Evolutionary conservation across 2,113 vertebrate genomes (phyloP).

Genomic region (Cebus imitator): DNA sequence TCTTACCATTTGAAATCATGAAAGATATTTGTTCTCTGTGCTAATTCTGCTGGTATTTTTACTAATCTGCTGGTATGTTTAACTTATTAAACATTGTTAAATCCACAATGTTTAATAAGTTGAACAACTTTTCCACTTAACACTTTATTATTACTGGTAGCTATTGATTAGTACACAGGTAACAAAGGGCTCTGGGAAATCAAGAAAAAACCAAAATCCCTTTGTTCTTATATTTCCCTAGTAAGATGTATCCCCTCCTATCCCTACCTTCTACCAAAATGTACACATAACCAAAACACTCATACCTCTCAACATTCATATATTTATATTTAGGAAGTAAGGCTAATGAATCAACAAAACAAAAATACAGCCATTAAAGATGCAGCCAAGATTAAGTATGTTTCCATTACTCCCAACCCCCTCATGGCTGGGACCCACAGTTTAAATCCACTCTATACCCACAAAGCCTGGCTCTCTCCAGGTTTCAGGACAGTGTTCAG

Average conservation of each 20-base stretch:
- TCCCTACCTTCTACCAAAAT: not conserved
- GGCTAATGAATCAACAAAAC: constrained; percentile 31
- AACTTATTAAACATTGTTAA: not conserved
- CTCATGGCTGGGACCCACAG: not conserved
- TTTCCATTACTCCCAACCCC: not conserved
- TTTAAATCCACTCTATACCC: not conserved
- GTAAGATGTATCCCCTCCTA: not conserved
- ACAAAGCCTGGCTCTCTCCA: not conserved
- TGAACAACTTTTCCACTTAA: constrained; percentile 19
- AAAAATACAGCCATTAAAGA: not conserved
- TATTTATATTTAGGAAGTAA: constrained; percentile 36
- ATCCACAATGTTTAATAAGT: not conserved
- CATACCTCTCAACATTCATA: not conserved
- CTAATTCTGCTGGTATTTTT: constrained; percentile 31
- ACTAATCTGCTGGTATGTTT: not conserved
- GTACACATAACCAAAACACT: not conserved
- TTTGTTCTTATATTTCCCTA: not conserved
- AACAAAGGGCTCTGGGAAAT: not conserved
- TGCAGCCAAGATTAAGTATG: not conserved
- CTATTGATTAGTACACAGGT: not conserved
- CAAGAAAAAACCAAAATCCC: not conserved
- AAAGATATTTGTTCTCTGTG: constrained; percentile 25
- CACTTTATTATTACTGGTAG: not conserved
- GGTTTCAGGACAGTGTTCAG: not conserved
- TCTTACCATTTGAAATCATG: constrained; percentile 1